These are phyloP conservation scores for Lepilemur septentrionalis DNA, from an alignment of 2,797 vertebrate genomes.

Conservation along the genomic window DNA sequence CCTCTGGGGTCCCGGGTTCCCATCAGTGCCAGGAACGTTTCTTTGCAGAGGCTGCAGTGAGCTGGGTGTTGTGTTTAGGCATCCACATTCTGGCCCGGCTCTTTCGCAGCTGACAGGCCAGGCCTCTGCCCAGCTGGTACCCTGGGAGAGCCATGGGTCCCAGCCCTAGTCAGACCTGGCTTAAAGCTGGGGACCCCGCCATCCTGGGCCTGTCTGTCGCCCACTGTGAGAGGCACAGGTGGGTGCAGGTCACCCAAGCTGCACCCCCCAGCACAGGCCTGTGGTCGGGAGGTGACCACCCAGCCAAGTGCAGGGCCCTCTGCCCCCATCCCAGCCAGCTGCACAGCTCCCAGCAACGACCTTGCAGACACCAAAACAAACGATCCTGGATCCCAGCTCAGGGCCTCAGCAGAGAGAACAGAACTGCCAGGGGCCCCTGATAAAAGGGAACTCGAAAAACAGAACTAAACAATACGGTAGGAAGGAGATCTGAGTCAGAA, in stretches of 20 bases:
- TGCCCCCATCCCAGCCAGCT: neutral
- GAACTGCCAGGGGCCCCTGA: neutral
- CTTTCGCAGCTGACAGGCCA: neutral
- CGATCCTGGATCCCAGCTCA: neutral
- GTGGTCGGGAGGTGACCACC: neutral
- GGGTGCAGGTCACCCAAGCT: neutral
- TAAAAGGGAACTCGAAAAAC: neutral
- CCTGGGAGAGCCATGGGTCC: neutral
- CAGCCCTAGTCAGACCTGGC: neutral
- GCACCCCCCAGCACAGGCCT: neutral
- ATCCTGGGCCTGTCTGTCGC: neutral
- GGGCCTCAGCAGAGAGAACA: neutral
- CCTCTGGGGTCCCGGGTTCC: too few species aligned
- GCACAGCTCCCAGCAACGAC: neutral
- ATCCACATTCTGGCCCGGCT: neutral
- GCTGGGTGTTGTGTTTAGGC: fast-evolving
- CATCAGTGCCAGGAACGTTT: neutral
- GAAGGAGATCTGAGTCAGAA: neutral
- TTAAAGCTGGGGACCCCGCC: neutral
- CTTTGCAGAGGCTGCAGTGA: neutral
- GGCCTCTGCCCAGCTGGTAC: neutral
- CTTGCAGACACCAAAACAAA: neutral
- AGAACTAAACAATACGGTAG: neutral
- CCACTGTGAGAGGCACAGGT: neutral
- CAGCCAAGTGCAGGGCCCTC: too few species aligned